Conservation (phyloP, 2,888 invertebrate genomes). For the Campoplex capitator region DNA sequence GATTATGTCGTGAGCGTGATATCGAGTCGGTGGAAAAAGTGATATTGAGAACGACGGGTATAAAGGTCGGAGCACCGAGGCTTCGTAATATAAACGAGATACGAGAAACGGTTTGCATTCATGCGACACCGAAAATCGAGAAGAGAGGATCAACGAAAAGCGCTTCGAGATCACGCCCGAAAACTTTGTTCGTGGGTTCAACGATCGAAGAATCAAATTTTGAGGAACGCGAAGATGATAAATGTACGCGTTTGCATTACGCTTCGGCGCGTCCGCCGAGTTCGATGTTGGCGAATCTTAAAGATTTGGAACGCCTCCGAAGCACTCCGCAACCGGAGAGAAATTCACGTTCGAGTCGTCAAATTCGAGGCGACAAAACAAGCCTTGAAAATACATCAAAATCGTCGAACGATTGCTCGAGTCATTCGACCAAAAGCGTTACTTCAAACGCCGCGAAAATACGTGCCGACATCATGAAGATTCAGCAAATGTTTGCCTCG, state of each 20-base stretch:
- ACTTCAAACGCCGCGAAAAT: constrained; percentile 74
- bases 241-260: constrained; percentile 34
- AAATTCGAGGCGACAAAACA: constrained; percentile 24
- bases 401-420: neutral
- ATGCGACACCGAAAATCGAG: constrained; percentile 67
- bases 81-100: constrained; percentile 80
- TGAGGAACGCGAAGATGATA: constrained; percentile 4
- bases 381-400: constrained; percentile 13
- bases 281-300: constrained; percentile 79
- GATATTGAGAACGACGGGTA: constrained; percentile 75
- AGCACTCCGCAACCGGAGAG: constrained; percentile 74
- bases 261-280: constrained; percentile 68
- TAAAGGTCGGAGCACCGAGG: constrained; percentile 77
- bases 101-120: constrained; percentile 76
- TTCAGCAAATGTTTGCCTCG: constrained; percentile 79
- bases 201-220: constrained; percentile 31
- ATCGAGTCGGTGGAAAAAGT: constrained; percentile 78
- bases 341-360: constrained; percentile 51
- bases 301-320: constrained; percentile 78
- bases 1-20: constrained; percentile 75
- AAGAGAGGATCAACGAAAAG: neutral
- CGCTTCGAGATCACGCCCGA: constrained; percentile 7
- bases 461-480: constrained; percentile 78
- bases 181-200: constrained; percentile 23
- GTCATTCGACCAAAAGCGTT: neutral